Conservation (phyloP, 2,113 vertebrate genomes). For the Tragulus kanchil region DNA sequence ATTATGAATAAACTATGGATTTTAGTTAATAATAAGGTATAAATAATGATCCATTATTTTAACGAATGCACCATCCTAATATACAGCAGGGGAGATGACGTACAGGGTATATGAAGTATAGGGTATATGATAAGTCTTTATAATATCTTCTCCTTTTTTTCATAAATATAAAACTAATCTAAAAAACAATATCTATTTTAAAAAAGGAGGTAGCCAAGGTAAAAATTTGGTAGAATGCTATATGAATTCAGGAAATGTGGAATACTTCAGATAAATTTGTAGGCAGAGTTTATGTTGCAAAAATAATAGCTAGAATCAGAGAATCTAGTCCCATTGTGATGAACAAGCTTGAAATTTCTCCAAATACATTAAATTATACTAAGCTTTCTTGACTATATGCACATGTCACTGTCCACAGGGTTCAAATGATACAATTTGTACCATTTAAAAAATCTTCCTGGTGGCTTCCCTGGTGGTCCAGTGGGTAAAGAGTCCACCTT, state of each 20-base stretch:
- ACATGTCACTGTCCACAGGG: neutral
- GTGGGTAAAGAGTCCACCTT: too few species aligned
- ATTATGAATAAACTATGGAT: neutral
- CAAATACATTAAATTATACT: conserved; percentile 23
- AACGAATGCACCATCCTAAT: neutral
- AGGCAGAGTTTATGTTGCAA: neutral
- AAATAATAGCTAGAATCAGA: neutral
- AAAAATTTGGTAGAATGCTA: neutral
- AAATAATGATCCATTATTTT: neutral
- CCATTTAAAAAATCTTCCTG: neutral
- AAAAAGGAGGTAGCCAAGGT: neutral
- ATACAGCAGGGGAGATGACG: neutral
- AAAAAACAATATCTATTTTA: conserved; percentile 3
- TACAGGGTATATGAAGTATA: neutral
- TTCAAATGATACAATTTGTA: conserved; percentile 5
- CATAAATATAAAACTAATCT: conserved; percentile 1
- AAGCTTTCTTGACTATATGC: neutral
- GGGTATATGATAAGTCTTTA: neutral
- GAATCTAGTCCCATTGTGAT: neutral
- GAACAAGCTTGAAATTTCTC: neutral
- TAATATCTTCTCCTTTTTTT: neutral
- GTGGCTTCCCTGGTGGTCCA: too few species aligned
- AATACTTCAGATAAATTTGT: neutral
- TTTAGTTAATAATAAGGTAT: neutral
- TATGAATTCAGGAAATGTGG: neutral